These are phyloP conservation scores for Magallana nippona DNA, from an alignment of 2,888 invertebrate genomes.

Conservation along the genomic window DNA sequence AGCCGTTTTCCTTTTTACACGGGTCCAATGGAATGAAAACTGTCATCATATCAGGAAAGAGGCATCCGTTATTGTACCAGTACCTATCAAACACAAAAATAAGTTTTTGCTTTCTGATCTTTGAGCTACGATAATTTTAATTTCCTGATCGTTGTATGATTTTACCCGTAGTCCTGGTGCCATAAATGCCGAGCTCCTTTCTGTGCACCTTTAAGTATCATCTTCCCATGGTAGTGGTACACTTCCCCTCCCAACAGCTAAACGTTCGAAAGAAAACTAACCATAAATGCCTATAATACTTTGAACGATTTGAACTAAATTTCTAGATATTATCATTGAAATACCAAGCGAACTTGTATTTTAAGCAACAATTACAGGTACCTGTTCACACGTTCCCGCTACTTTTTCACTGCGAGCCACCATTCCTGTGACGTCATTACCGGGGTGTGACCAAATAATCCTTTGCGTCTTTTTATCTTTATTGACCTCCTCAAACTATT, in stretches of 20 bases:
- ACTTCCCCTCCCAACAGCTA: conserved; percentile 72
- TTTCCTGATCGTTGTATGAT: no score
- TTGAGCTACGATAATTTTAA: no score
- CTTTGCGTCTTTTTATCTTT: conserved; percentile 45
- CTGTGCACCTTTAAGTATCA: conserved; percentile 72
- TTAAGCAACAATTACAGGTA: conserved; percentile 40
- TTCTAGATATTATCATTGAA: neutral
- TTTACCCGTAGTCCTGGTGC: conserved; percentile 77
- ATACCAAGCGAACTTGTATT: neutral
- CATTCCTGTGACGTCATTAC: conserved; percentile 75
- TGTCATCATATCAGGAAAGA: conserved; percentile 70
- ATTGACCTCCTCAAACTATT: conserved; percentile 40
- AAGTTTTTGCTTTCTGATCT: no score
- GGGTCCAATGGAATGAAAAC: conserved; percentile 68
- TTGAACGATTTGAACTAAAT: neutral
- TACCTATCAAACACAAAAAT: conserved; percentile 50
- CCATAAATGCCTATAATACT: no score
- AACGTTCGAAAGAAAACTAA: neutral
- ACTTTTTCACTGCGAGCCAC: conserved; percentile 74
- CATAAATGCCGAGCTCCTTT: conserved; percentile 71
- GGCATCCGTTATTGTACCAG: conserved; percentile 72
- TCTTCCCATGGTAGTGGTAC: conserved; percentile 75
- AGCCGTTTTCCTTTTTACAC: conserved; percentile 65
- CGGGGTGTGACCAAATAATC: conserved; percentile 75
- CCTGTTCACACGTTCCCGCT: conserved; percentile 73